Evolutionary conservation across 37 sponge, comb jelly and placozoan genomes (phyloP).

Genomic region (Agelas oroides): DNA sequence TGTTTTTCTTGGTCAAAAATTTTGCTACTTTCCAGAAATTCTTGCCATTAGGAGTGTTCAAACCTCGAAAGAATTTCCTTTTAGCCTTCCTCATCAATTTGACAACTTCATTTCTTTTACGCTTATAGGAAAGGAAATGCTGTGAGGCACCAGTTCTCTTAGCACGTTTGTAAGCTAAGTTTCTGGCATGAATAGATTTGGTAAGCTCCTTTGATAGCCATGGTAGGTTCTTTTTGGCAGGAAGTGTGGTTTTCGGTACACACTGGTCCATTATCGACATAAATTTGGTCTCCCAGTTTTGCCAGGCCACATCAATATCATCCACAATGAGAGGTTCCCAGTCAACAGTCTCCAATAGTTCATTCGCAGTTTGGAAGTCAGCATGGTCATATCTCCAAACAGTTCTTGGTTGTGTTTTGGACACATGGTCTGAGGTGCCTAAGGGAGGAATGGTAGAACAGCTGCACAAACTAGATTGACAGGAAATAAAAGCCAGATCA

Average conservation of each 20-base stretch:
- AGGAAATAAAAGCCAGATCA: too few species aligned
- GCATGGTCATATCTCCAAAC: neutral
- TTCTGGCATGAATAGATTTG: neutral
- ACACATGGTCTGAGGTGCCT: neutral
- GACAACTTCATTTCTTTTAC: neutral
- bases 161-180: neutral
- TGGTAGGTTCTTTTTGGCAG: neutral
- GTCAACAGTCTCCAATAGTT: neutral
- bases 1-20: neutral
- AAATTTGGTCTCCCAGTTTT: neutral
- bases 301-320: constrained; percentile 1
- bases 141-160: neutral
- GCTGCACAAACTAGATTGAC: too few species aligned
- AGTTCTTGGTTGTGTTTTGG: neutral
- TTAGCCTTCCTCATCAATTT: neutral
- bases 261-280: neutral
- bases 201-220: neutral
- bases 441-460: neutral
- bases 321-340: neutral
- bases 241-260: neutral
- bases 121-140: neutral
- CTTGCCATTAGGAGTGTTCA: neutral
- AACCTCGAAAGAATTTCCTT: neutral
- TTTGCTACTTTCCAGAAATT: neutral
- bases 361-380: neutral